phyloP scores from a whole-genome alignment of 1,140 invertebrate genomes.

The Solenopsis invicta region DNA sequence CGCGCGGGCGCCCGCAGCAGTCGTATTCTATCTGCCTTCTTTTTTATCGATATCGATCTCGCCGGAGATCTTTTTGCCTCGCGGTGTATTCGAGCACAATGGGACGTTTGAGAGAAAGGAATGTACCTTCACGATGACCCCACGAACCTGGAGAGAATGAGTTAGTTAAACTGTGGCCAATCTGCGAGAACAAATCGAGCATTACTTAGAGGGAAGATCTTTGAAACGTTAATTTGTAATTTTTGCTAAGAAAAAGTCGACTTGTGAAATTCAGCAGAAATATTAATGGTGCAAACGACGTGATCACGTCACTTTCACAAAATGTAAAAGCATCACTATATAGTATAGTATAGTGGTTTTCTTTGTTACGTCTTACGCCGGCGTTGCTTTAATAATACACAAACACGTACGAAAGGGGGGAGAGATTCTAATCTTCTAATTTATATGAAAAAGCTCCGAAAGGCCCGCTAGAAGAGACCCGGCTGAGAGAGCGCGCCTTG shows the following conservation, averaged over 20 bases:
- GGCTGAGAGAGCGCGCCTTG: constrained; percentile 17
- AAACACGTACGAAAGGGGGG: neutral
- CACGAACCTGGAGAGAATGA: constrained; percentile 45
- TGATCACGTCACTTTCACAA: constrained; percentile 3
- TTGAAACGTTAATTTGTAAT: constrained; percentile 1
- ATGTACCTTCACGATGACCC: constrained; percentile 24
- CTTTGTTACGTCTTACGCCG: constrained; percentile 20
- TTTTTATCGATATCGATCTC: constrained; percentile 45
- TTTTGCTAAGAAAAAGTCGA: neutral
- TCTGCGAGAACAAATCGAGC: neutral
- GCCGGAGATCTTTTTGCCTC: constrained; percentile 42
- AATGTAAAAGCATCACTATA: neutral
- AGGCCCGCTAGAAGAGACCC: constrained; percentile 33
- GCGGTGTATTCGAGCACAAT: constrained; percentile 45
- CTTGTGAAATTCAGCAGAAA: neutral
- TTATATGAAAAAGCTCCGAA: constrained; percentile 52
- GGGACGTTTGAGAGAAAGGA: constrained; percentile 44
- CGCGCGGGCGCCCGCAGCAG: constrained; percentile 25
- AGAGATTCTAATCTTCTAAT: constrained; percentile 60
- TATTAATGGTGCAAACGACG: neutral
- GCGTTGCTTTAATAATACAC: constrained; percentile 28
- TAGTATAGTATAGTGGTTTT: constrained; percentile 4
- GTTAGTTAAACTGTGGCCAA: constrained; percentile 24
- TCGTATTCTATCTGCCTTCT: constrained; percentile 55
- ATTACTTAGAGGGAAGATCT: neutral